These are phyloP conservation scores for Scophthalmus maximus DNA, from an alignment of 2,113 vertebrate species.

Conservation along the genomic window DNA sequence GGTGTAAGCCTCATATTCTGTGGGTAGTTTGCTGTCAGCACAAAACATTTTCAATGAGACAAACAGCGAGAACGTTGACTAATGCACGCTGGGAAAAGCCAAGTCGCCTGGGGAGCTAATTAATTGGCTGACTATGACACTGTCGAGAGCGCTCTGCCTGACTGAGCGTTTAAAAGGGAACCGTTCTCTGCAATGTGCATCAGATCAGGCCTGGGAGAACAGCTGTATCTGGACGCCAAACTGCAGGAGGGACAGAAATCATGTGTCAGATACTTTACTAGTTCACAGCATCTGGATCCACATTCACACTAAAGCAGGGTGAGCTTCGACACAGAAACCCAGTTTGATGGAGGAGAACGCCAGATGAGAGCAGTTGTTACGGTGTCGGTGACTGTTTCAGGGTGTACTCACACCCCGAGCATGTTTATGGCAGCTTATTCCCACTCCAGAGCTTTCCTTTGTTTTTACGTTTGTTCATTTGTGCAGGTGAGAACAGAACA, in stretches of 20 bases:
- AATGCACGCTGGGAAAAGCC: constrained; percentile 75
- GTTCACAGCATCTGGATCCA: constrained; percentile 24
- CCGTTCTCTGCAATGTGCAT: constrained; percentile 38
- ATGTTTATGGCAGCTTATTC: constrained; percentile 27
- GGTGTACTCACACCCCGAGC: constrained; percentile 20
- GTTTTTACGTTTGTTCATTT: constrained; percentile 25
- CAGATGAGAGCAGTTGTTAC: constrained; percentile 35
- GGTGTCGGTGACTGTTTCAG: constrained; percentile 9
- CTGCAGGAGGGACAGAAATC: constrained; percentile 54
- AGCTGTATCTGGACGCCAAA: constrained; percentile 6
- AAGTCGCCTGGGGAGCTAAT: constrained; percentile 66
- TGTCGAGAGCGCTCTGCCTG: constrained; percentile 54
- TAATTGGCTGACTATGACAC: constrained; percentile 71
- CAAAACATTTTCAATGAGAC: constrained; percentile 62
- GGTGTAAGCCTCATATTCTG: constrained; percentile 29
- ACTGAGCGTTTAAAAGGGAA: constrained; percentile 46
- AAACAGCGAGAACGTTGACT: constrained; percentile 56
- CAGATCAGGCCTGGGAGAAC: constrained; percentile 40
- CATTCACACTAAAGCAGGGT: constrained; percentile 1
- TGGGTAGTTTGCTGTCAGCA: constrained; percentile 53
- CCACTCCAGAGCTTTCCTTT: constrained; percentile 10
- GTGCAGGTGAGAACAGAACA: constrained; percentile 18
- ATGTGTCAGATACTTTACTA: constrained; percentile 41
- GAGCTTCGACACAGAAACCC: constrained; percentile 6
- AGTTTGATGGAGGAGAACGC: constrained; percentile 11